These are phyloP conservation scores for Dasyurus viverrinus DNA, from an alignment of 2,113 vertebrate species.

Conservation along the genomic window DNA sequence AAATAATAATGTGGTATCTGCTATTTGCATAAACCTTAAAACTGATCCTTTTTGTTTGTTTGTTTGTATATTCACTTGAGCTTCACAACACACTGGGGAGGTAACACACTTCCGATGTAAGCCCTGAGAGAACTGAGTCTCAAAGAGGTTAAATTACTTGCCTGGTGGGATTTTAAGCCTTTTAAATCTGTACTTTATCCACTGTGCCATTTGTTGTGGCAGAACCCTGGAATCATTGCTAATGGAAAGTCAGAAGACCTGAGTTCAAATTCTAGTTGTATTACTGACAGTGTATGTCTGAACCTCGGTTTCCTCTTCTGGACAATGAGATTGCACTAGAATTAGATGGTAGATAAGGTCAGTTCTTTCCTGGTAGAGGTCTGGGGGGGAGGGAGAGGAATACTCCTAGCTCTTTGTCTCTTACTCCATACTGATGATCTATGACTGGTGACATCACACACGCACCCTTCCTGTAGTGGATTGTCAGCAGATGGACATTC, in stretches of 20 bases:
- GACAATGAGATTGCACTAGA: neutral
- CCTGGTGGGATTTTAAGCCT: neutral
- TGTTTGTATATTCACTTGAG: neutral
- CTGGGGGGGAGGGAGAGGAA: too few relatives aligned
- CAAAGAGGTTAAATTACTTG: neutral
- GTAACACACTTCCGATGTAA: neutral
- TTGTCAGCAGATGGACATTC: neutral
- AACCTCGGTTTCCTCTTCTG: neutral
- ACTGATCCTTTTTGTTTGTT: too few relatives aligned
- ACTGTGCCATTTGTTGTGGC: neutral
- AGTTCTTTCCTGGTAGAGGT: neutral
- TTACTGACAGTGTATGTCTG: neutral
- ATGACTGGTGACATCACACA: too few relatives aligned
- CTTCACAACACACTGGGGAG: fast-evolving
- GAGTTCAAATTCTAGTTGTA: neutral
- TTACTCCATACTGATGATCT: neutral
- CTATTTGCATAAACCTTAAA: neutral
- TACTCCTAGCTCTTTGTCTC: neutral
- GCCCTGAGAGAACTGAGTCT: neutral
- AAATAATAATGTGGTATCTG: neutral
- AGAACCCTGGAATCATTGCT: neutral
- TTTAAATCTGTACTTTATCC: neutral
- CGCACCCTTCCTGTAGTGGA: too few relatives aligned
- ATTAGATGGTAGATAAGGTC: neutral
- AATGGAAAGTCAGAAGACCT: neutral